These are phyloP conservation scores for Tupaia tana DNA, from an alignment of 2,113 vertebrate genomes.

Conservation along the genomic window DNA sequence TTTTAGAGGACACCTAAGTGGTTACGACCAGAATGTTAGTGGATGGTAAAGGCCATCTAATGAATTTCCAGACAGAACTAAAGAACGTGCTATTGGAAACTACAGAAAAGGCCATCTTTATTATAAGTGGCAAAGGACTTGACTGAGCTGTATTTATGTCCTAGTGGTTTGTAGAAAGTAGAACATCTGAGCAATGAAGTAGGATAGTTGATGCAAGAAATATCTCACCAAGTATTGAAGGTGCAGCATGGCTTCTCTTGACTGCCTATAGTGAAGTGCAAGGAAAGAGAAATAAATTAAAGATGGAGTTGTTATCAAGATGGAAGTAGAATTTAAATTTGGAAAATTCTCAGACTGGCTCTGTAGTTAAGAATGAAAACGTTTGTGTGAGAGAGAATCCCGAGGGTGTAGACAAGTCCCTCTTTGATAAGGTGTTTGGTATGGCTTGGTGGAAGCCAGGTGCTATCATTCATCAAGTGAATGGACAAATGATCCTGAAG, in stretches of 20 bases:
- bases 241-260: neutral
- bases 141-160: neutral
- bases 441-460: neutral
- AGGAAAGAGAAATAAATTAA: neutral
- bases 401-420: neutral
- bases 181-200: neutral
- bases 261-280: neutral
- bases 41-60: neutral
- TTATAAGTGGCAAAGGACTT: neutral
- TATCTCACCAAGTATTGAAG: neutral
- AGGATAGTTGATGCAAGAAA: neutral
- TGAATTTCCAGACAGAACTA: neutral
- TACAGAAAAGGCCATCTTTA: neutral
- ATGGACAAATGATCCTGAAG: neutral
- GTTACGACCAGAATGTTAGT: neutral
- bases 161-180: neutral
- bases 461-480: neutral
- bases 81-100: neutral
- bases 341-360: neutral
- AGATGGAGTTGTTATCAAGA: neutral
- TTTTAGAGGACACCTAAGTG: neutral
- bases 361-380: neutral
- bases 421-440: neutral
- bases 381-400: neutral
- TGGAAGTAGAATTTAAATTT: neutral